Evolutionary conservation across 2,113 vertebrate genomes (phyloP), one percentile per base, ranked within the genome.

Genomic region (Crotalus horridus): DNA sequence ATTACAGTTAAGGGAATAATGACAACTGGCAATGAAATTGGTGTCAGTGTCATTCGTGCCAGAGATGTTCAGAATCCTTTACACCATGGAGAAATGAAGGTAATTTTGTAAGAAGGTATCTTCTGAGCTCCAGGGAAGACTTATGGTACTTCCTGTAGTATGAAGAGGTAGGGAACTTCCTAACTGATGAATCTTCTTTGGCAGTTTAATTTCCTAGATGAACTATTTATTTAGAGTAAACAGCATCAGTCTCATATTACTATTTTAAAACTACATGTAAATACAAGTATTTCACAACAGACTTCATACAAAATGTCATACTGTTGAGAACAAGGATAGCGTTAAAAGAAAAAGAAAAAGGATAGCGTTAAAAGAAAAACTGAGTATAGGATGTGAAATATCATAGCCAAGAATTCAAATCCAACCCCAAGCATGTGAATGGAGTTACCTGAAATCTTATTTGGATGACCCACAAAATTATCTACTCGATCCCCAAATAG

Each of bases 1-100:
- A 98, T 99, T 94, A 99, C 99, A 0, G 98, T 98, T 51, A 99
- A 98, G 94, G 99, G 99, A 0, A 95, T 98, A 61, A 98, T 99
- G 98, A 98, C 98, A 29, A 99, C 99, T 1, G 98, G 98, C 88
- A 98, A 96, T 23, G 98, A 99, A 89, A 97, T 97, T 2, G 99
- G 99, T 0, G 53, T 99, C 95, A 99, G 99, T 33, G 89, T 98
- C 12, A 97, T 99, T 94, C 98, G 97, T 93, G 99, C 99, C 0
- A 98, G 96, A 1, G 99, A 99, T 26, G 97, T 99, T 53, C 98
- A 98, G 92, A 99, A 99, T 93, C 97, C 97, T 0, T 95, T 99
- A 1, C 99, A 99, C 95, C 98, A 98, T 0, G 99, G 99, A 5
- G 98, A 99, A 94, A 99, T 99, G 98, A 98, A 98, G 98, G 99